Percentiles rank a stretch among this genome's conserved stretches.
phyloP scores from a whole-genome alignment of 2,797 vertebrate genomes.

The Coilia nasus region DNA sequence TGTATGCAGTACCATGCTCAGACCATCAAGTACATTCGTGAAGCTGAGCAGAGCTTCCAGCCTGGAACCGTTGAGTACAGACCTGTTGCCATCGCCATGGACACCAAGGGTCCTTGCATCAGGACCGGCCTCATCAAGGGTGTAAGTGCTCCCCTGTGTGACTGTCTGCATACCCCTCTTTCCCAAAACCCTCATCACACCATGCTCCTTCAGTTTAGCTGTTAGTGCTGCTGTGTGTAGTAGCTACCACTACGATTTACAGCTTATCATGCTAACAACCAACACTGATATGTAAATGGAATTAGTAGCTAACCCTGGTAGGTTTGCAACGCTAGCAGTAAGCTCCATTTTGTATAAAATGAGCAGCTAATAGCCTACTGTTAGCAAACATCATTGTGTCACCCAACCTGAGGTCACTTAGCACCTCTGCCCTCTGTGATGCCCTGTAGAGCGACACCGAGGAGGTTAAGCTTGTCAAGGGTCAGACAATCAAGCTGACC shows the following conservation, averaged over 20 bases:
- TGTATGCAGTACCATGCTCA: conserved; percentile 87
- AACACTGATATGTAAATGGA: background rate
- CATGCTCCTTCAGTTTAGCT: background rate
- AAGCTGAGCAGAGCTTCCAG: conserved; percentile 90
- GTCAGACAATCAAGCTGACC: conserved; percentile 85
- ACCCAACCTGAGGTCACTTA: background rate
- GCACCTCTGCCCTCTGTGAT: background rate
- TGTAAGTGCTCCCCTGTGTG: conserved; percentile 74
- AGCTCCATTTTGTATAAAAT: background rate
- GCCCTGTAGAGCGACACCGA: conserved; percentile 88
- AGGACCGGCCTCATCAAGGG: conserved; percentile 97
- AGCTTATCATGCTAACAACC: background rate
- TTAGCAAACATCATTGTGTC: background rate
- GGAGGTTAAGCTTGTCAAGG: conserved; percentile 94
- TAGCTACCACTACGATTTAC: background rate
- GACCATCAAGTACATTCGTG: conserved; percentile 94
- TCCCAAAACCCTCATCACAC: background rate
- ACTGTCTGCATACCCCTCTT: background rate
- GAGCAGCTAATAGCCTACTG: background rate
- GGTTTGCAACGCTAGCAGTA: background rate
- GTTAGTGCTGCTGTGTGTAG: background rate
- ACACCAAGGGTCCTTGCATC: conserved; percentile 99
- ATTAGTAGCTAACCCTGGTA: background rate
- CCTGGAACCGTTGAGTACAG: conserved; percentile 86
- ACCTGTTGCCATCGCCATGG: conserved; percentile 93